Percentiles rank a stretch among this genome's conserved stretches.
Conservation (phyloP, 1,140 invertebrate genomes). For the Hirudo medicinalis region DNA sequence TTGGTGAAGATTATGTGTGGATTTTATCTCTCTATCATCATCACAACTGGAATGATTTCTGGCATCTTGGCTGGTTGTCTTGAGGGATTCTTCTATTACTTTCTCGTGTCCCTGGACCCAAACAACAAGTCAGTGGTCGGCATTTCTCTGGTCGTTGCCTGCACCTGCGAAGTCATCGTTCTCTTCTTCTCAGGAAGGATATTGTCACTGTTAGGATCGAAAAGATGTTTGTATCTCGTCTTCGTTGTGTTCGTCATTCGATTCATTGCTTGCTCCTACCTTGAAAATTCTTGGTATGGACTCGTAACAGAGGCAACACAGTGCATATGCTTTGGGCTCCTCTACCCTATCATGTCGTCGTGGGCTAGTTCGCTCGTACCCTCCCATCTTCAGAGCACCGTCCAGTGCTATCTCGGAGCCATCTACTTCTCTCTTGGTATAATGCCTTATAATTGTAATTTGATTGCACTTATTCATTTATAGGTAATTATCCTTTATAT, state of each 20-base stretch:
- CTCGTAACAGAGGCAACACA: conserved; percentile 72
- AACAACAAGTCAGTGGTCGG: conserved; percentile 67
- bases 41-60: background rate
- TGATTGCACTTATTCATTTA: too few relatives aligned
- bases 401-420: conserved; percentile 65
- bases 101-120: conserved; percentile 57
- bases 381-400: conserved; percentile 68
- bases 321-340: conserved; percentile 72
- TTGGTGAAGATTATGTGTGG: conserved; percentile 21
- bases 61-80: conserved; percentile 54
- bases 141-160: conserved; percentile 61
- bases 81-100: conserved; percentile 78
- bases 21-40: conserved; percentile 9
- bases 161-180: conserved; percentile 68
- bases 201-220: conserved; percentile 65
- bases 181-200: conserved; percentile 62
- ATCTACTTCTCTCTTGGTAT: conserved; percentile 44
- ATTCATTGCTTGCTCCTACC: conserved; percentile 66
- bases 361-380: conserved; percentile 73
- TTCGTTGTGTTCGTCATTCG: conserved; percentile 59
- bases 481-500: too few relatives aligned
- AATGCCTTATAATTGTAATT: background rate
- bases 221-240: conserved; percentile 65
- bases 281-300: conserved; percentile 56
- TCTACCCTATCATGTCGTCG: conserved; percentile 74